Percentiles rank a stretch among this genome's conserved stretches.
These are phyloP conservation scores for Dendrocopos noguchii DNA, from an alignment of 2,113 vertebrate species.

Conservation along the genomic window DNA sequence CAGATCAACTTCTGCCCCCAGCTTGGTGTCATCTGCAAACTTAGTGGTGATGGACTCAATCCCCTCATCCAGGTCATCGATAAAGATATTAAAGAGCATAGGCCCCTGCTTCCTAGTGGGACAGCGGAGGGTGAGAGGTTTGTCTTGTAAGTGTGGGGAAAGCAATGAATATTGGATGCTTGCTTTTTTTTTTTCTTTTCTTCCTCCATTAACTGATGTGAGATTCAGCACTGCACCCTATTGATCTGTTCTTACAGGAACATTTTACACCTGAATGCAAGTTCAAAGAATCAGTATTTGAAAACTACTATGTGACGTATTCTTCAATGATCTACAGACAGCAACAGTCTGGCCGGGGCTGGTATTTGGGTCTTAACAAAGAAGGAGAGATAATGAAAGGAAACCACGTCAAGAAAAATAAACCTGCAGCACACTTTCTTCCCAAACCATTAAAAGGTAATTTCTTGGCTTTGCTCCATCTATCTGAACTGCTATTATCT, in stretches of 20 bases:
- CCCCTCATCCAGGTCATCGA: too few species aligned
- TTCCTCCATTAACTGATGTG: neutral
- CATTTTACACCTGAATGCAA: slow-evolving; percentile 99
- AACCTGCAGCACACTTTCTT: slow-evolving; percentile 97
- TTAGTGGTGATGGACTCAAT: too few species aligned
- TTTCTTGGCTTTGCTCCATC: neutral
- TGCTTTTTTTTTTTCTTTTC: neutral
- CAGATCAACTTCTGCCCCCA: too few species aligned
- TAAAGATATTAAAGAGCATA: too few species aligned
- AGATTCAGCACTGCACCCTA: neutral
- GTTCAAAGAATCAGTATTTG: slow-evolving; percentile 99
- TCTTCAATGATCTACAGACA: slow-evolving; percentile 99
- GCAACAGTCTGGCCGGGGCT: slow-evolving; percentile 96
- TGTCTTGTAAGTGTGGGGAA: neutral
- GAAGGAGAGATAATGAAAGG: slow-evolving; percentile 99
- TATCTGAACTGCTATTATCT: neutral
- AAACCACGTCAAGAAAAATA: slow-evolving; percentile 99
- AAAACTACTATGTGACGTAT: slow-evolving; percentile 99
- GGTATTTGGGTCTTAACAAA: slow-evolving; percentile 99
- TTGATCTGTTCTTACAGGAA: slow-evolving; percentile 83
- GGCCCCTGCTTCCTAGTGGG: neutral
- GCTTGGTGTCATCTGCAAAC: too few species aligned
- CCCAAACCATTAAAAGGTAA: slow-evolving; percentile 99
- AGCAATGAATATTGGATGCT: neutral
- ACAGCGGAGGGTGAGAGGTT: neutral